phyloP scores from a whole-genome alignment of 2,888 invertebrate genomes.

The Limenitis camilla region DNA sequence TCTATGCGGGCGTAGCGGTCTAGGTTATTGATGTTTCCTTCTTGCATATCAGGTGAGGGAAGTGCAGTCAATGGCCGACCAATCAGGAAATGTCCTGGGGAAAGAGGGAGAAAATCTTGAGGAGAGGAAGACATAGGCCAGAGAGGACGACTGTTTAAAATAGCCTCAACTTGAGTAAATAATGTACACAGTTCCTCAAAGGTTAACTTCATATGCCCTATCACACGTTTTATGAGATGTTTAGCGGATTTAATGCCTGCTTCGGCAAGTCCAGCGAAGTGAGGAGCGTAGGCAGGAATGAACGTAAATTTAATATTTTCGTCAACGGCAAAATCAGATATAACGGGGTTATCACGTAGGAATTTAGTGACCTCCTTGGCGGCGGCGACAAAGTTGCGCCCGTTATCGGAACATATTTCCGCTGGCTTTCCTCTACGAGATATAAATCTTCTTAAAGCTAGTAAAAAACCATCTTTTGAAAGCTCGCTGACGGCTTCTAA shows the following conservation, averaged over 20 bases:
- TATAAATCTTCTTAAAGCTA: slow-evolving; percentile 4
- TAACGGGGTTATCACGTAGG: not conserved
- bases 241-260: no score
- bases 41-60: no score
- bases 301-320: slow-evolving; percentile 28
- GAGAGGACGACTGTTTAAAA: not conserved
- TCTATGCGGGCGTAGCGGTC: slow-evolving; percentile 1
- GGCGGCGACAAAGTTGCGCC: slow-evolving; percentile 3
- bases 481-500: slow-evolving; percentile 8
- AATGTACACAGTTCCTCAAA: not conserved
- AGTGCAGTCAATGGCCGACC: not conserved
- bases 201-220: not conserved
- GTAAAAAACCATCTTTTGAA: slow-evolving; percentile 1
- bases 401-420: slow-evolving; percentile 10
- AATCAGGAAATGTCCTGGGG: not conserved
- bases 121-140: slow-evolving; percentile 1
- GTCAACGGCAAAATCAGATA: slow-evolving; percentile 26
- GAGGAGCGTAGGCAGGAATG: slow-evolving; percentile 21
- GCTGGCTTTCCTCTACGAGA: slow-evolving; percentile 11
- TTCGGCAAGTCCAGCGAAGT: no score
- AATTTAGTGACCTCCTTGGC: not conserved
- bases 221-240: not conserved
- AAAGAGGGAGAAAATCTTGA: not conserved
- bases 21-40: not conserved
- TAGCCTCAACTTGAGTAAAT: not conserved